These are phyloP conservation scores for Electrona antarctica DNA, from an alignment of 2,113 vertebrate genomes.

Conservation along the genomic window DNA sequence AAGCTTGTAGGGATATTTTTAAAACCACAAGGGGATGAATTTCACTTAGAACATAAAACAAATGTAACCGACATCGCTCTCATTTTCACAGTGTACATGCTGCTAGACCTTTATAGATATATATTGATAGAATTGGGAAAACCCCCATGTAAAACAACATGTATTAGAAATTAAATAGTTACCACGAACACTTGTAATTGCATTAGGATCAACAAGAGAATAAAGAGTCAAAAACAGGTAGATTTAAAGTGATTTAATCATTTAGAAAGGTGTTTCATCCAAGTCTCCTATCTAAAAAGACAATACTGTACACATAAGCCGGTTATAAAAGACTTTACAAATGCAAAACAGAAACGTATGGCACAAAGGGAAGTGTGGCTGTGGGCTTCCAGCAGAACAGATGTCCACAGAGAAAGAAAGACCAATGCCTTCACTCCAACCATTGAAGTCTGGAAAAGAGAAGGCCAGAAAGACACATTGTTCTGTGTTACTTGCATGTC, in stretches of 20 bases:
- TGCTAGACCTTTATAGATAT: too few relatives aligned
- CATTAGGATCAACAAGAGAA: background rate
- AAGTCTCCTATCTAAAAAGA: background rate
- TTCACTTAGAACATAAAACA: too few relatives aligned
- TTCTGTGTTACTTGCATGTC: background rate
- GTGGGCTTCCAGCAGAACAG: background rate
- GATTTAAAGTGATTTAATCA: constrained; percentile 18
- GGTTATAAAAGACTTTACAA: background rate
- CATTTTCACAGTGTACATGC: too few relatives aligned
- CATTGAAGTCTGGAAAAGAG: constrained; percentile 19
- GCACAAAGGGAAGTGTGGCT: background rate
- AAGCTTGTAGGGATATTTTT: too few relatives aligned
- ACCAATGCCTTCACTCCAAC: constrained; percentile 8
- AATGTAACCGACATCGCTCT: too few relatives aligned
- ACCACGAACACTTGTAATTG: background rate
- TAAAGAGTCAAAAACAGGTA: background rate
- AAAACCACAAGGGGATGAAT: too few relatives aligned
- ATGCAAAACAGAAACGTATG: background rate
- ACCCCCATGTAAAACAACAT: too few relatives aligned
- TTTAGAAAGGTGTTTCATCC: background rate
- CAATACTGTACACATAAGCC: background rate
- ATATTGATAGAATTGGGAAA: too few relatives aligned
- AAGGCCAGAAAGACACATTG: background rate
- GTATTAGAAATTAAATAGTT: too few relatives aligned
- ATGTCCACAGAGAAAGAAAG: background rate